These are phyloP conservation scores for Serilophus lunatus DNA, from an alignment of 2,113 vertebrate species.

Conservation along the genomic window DNA sequence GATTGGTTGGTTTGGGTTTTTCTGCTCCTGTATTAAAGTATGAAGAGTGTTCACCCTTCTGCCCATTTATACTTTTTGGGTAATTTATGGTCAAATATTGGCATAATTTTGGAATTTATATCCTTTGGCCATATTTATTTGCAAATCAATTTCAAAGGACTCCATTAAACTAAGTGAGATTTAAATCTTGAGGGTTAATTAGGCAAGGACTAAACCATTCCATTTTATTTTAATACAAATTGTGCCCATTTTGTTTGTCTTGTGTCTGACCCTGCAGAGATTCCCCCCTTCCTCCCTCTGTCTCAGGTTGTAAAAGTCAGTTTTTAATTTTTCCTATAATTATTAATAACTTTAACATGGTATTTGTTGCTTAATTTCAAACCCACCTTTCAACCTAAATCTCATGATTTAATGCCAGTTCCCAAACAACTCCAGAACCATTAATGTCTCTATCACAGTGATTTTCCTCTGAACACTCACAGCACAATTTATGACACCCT, in stretches of 20 bases:
- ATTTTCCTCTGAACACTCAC: neutral
- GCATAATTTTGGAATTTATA: neutral
- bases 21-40: neutral
- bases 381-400: neutral
- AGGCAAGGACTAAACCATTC: neutral
- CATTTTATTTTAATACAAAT: neutral
- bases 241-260: neutral
- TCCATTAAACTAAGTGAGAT: rapidly evolving
- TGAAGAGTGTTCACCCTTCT: neutral
- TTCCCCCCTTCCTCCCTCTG: neutral
- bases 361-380: neutral
- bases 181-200: neutral
- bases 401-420: neutral
- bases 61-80: neutral
- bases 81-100: neutral
- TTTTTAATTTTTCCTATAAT: neutral
- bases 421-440: neutral
- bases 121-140: neutral
- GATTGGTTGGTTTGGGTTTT: neutral
- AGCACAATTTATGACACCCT: neutral
- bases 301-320: neutral
- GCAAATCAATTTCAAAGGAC: neutral
- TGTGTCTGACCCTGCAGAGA: neutral
- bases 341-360: neutral
- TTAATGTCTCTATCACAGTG: neutral